Evolutionary conservation across 2,797 vertebrate genomes (phyloP).

Genomic region (Bucorvus abyssinicus): DNA sequence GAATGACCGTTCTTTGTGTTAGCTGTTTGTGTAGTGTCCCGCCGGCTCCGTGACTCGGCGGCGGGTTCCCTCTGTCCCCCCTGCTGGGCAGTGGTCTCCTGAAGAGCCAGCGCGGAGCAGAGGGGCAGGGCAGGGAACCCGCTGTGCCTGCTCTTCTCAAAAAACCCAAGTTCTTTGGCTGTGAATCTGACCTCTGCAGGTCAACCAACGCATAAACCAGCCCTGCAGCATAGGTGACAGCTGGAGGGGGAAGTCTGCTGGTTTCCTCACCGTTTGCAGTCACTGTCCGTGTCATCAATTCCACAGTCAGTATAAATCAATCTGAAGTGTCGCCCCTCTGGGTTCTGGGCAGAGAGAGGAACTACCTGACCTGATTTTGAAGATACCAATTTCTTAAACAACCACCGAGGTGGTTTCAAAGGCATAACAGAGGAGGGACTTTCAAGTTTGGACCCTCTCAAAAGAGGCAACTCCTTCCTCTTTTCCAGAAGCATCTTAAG

Average conservation of each 20-base stretch:
- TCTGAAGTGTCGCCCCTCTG: background rate
- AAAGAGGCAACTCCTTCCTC: background rate
- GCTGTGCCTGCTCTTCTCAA: background rate
- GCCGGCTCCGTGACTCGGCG: background rate
- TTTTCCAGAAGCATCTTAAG: background rate
- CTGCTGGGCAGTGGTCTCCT: background rate
- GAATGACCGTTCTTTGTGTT: background rate
- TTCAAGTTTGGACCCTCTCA: background rate
- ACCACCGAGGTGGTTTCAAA: background rate
- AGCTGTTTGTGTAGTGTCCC: background rate
- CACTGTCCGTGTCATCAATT: background rate
- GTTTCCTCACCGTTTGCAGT: background rate
- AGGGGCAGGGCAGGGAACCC: background rate
- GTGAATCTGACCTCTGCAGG: background rate
- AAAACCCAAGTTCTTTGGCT: background rate
- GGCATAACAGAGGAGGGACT: background rate
- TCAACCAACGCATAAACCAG: background rate
- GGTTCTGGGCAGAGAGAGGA: background rate
- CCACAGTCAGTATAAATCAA: background rate
- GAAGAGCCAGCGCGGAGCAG: background rate
- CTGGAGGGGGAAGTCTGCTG: background rate
- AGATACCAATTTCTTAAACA: background rate
- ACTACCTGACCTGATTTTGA: background rate
- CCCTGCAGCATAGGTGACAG: background rate
- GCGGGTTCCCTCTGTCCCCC: background rate